Evolutionary conservation across 2,113 vertebrate genomes (phyloP).

Genomic region (Antigone vipio): DNA sequence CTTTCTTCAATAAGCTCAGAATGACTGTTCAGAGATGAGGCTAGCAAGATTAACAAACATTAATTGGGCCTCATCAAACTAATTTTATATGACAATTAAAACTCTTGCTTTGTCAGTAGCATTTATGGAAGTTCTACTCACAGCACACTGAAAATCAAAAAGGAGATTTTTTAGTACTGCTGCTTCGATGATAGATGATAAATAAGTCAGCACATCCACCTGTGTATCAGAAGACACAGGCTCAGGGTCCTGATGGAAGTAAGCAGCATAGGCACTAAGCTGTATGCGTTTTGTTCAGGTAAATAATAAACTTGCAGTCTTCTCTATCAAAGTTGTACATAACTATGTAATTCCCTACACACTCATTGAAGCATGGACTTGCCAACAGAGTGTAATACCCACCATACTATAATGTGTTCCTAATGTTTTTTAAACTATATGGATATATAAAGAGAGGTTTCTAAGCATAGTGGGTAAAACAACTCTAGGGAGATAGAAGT

Average conservation of each 20-base stretch:
- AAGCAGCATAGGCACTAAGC: accelerated
- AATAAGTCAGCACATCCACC: not conserved
- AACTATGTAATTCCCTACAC: not conserved
- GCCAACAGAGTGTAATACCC: not conserved
- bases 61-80: not conserved
- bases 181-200: not conserved
- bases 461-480: not conserved
- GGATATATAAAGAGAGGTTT: not conserved
- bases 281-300: not conserved
- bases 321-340: not conserved
- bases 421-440: not conserved
- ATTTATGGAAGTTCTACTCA: not conserved
- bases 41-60: not conserved
- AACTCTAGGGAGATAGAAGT: not conserved
- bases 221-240: not conserved
- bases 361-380: not conserved
- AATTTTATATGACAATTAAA: conserved; percentile 5
- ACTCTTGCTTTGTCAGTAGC: not conserved
- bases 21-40: not conserved
- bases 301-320: not conserved
- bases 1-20: not conserved
- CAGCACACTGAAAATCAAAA: not conserved
- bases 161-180: not conserved
- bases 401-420: not conserved
- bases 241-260: not conserved